Evolutionary conservation across 2,888 invertebrate species (phyloP).

Genomic region (Latheticus oryzae): DNA sequence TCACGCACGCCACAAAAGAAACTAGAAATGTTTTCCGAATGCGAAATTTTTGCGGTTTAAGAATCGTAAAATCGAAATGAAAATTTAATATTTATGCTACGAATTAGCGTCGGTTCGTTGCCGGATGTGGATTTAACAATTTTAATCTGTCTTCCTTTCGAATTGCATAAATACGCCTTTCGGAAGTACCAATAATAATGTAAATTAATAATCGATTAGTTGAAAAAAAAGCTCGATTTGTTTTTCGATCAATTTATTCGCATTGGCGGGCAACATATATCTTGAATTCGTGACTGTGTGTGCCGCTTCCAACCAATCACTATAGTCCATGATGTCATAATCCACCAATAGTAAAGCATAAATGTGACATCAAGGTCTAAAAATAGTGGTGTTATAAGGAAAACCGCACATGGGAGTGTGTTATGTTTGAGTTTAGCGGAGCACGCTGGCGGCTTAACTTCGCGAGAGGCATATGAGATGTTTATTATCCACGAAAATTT

Average conservation of each 20-base stretch:
- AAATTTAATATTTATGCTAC: no score
- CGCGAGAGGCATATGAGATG: conserved; percentile 61
- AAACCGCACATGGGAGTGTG: conserved; percentile 60
- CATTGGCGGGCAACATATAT: conserved; percentile 56
- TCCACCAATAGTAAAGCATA: conserved; percentile 51
- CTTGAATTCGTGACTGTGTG: conserved; percentile 55
- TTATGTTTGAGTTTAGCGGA: conserved; percentile 63
- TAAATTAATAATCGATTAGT: no score
- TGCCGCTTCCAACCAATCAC: conserved; percentile 55
- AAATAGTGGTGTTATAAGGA: conserved; percentile 62
- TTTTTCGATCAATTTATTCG: conserved; percentile 55
- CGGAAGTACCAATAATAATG: no score
- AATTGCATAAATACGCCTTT: no score
- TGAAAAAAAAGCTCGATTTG: conserved; percentile 25
- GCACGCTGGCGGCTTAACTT: conserved; percentile 57
- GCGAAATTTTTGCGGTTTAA: no score
- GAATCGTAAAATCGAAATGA: no score
- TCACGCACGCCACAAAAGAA: no score
- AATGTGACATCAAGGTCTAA: conserved; percentile 62
- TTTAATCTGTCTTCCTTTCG: no score
- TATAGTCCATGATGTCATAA: conserved; percentile 56
- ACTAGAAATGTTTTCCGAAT: no score
- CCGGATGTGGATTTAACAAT: no score
- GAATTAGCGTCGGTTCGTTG: no score
- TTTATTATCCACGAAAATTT: conserved; percentile 59